Evolutionary conservation across 2,797 vertebrate genomes (phyloP).

Genomic region (Molossus molossus): DNA sequence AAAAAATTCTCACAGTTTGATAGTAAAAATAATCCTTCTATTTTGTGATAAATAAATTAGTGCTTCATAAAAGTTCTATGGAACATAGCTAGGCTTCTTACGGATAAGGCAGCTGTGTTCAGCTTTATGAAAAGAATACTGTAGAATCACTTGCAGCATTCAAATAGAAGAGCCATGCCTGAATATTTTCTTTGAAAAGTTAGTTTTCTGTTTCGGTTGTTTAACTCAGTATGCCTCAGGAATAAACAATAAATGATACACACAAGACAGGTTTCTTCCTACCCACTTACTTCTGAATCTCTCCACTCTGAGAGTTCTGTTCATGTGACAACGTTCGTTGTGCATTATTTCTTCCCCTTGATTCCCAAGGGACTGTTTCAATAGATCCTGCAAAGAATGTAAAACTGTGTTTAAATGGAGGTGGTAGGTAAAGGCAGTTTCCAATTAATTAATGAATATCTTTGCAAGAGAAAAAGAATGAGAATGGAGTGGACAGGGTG

Average conservation of each 20-base stretch:
- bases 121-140: constrained; percentile 14
- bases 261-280: not conserved
- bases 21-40: not conserved
- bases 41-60: constrained; percentile 49
- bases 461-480: not conserved
- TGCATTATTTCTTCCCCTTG: not conserved
- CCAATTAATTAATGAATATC: not conserved
- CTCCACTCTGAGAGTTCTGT: not conserved
- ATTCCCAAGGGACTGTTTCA: not conserved
- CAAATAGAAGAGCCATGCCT: not conserved
- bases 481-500: not conserved
- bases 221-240: not conserved
- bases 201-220: constrained; percentile 42
- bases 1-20: not conserved
- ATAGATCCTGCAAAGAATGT: not conserved
- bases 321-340: not conserved
- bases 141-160: not conserved
- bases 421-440: not conserved
- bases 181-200: constrained; percentile 40
- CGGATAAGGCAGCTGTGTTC: not conserved
- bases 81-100: not conserved
- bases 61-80: constrained; percentile 49
- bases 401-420: not conserved
- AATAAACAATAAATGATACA: not conserved
- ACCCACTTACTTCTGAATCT: not conserved